phyloP scores from a whole-genome alignment of 92 coral and sea anemone genomes.

The Parazoanthus swiftii region DNA sequence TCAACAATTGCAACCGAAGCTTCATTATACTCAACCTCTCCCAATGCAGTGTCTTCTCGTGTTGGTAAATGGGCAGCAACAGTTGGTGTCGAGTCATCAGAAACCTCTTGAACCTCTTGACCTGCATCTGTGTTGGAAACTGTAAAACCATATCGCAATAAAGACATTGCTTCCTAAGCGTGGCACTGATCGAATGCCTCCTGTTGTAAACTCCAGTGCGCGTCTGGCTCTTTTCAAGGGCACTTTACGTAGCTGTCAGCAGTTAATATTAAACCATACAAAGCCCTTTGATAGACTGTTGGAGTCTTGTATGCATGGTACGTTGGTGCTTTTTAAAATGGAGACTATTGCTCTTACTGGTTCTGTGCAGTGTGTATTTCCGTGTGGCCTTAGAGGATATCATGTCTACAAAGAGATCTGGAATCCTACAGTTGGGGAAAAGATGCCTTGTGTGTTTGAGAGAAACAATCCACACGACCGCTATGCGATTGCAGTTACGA shows the following conservation, averaged over 20 bases:
- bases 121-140: slow-evolving; percentile 9
- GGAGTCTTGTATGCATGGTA: too few relatives aligned
- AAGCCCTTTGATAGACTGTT: not conserved
- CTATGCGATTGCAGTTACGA: not conserved
- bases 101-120: slow-evolving; percentile 33
- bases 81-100: slow-evolving; percentile 29
- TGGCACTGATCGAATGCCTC: not conserved
- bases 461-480: not conserved
- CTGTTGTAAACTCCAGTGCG: not conserved
- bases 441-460: not conserved
- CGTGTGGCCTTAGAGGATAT: not conserved
- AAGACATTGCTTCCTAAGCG: slow-evolving; percentile 1
- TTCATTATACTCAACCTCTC: slow-evolving; percentile 46
- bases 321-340: too few relatives aligned
- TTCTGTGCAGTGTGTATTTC: too few relatives aligned
- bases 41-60: slow-evolving; percentile 43
- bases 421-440: slow-evolving; percentile 3
- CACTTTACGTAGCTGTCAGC: slow-evolving; percentile 3
- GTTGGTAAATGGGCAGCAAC: slow-evolving; percentile 50
- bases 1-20: slow-evolving; percentile 44
- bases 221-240: slow-evolving; percentile 10
- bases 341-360: too few relatives aligned
- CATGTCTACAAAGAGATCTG: not conserved
- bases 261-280: not conserved
- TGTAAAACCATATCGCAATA: slow-evolving; percentile 38